Evolutionary conservation across 2,797 vertebrate genomes (phyloP).

Genomic region (Staurois parvus): DNA sequence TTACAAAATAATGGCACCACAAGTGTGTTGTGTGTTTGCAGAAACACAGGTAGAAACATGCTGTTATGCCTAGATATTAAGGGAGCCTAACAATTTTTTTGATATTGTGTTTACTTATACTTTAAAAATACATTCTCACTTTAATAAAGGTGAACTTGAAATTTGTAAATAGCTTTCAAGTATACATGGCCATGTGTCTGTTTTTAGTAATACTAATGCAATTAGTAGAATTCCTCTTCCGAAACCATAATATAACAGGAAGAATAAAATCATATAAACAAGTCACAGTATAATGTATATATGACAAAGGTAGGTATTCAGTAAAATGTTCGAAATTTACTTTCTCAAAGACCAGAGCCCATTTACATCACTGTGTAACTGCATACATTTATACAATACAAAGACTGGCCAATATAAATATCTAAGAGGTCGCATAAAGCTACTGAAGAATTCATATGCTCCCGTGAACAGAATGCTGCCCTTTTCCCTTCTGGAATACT

Average conservation of each 20-base stretch:
- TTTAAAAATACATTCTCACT: too few relatives aligned
- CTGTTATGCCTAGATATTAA: too few relatives aligned
- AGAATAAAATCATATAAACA: background rate
- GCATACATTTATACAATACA: background rate
- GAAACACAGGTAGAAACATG: too few relatives aligned
- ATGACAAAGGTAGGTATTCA: background rate
- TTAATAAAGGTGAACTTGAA: too few relatives aligned
- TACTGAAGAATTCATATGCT: constrained; percentile 29
- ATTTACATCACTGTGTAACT: background rate
- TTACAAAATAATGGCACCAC: too few relatives aligned
- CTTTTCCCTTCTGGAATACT: constrained; percentile 4
- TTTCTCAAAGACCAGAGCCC: background rate
- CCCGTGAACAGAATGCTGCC: background rate
- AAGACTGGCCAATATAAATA: constrained; percentile 15
- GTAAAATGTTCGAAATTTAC: background rate
- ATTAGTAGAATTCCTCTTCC: background rate
- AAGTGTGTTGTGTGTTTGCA: too few relatives aligned
- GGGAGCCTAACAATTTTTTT: too few relatives aligned
- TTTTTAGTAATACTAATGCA: background rate
- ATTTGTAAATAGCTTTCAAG: background rate
- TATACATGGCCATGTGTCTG: background rate
- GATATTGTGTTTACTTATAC: too few relatives aligned
- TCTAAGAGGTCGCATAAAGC: constrained; percentile 13
- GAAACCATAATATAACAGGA: background rate
- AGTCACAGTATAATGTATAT: background rate